Base-by-base conservation (phyloP, 2,888 invertebrate genomes). In the Agrochola litura region DNA sequence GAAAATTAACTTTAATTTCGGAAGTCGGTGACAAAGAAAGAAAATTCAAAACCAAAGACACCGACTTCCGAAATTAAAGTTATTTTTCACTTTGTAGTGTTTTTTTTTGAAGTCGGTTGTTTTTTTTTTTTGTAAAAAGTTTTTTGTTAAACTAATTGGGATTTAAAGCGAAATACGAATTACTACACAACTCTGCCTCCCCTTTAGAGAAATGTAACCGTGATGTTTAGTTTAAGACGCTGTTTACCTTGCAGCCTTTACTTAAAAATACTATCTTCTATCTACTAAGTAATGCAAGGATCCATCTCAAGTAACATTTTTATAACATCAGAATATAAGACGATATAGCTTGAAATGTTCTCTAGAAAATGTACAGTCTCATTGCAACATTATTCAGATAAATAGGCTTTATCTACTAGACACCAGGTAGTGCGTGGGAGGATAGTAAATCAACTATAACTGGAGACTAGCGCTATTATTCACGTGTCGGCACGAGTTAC, bases 401-500 rank as follows among this genome's bases (percentile, higher is more conserved):
- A 90, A 90, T 90, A 91, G 86, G 89, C 89, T 88, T 88, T 37
- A 2, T 37, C 66, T 37, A n/a, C 54, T 83, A 87, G 88, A 82
- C 84, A 82, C 83, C 75, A 30, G 25, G 66, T 56, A 80, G 83
- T 76, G 69, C 73, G 46, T 2, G 1, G 41, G 43, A 41, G n/a
- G 22, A 25, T 80, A 83, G 73, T 80, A 82, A 64, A 67, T 56
- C 76, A 83, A 73, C 22, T 70, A n/a, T 56, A 66, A 80, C 52
- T 60, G 6, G 43, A 78, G 6, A 46, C 72, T 30, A 41, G 14
- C 10, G 3, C 52, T 43, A 65, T 58, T 6, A 58, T 41, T 58
- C 71, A 64, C 14, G 22, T 41, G 54, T 14, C 10, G 14, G 49
- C 25, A 37, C 37, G 25, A 63, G 77, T 77, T 71, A 41, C n/a